A percentile compares a stretch with the other conserved stretches of the same genome.
Evolutionary conservation across 2,113 vertebrate species (phyloP).

Genomic region (Syngnathus typhle): DNA sequence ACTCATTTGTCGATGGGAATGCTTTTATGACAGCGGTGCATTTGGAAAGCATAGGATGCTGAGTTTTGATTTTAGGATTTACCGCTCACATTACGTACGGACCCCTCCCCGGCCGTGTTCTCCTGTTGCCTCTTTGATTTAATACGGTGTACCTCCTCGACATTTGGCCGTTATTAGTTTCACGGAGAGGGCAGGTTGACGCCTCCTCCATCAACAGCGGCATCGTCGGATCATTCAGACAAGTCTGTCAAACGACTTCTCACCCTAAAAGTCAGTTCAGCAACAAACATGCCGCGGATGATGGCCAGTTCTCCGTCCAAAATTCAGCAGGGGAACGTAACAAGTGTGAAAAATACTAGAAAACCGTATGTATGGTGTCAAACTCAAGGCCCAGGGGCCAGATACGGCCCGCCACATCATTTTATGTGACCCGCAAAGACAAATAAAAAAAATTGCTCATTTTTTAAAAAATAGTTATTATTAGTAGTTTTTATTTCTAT

Average conservation of each 20-base stretch:
- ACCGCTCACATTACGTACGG: slow-evolving; percentile 55
- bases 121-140: slow-evolving; percentile 56
- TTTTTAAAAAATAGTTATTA: too few species aligned
- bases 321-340: background rate
- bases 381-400: too few species aligned
- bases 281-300: background rate
- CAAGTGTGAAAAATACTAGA: too few species aligned
- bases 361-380: too few species aligned
- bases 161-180: slow-evolving; percentile 27
- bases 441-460: too few species aligned
- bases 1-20: slow-evolving; percentile 89
- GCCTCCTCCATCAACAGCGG: slow-evolving; percentile 3
- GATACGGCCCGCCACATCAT: too few species aligned
- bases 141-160: slow-evolving; percentile 11
- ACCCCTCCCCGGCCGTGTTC: slow-evolving; percentile 9
- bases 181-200: background rate
- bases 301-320: background rate
- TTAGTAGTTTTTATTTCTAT: too few species aligned
- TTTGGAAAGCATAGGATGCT: slow-evolving; percentile 74
- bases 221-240: background rate
- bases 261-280: background rate
- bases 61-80: slow-evolving; percentile 72
- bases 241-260: background rate
- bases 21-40: slow-evolving; percentile 80
- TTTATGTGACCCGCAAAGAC: too few species aligned